Evolutionary conservation across 2,888 invertebrate species (phyloP).

Genomic region (Hirudinaria manillensis): DNA sequence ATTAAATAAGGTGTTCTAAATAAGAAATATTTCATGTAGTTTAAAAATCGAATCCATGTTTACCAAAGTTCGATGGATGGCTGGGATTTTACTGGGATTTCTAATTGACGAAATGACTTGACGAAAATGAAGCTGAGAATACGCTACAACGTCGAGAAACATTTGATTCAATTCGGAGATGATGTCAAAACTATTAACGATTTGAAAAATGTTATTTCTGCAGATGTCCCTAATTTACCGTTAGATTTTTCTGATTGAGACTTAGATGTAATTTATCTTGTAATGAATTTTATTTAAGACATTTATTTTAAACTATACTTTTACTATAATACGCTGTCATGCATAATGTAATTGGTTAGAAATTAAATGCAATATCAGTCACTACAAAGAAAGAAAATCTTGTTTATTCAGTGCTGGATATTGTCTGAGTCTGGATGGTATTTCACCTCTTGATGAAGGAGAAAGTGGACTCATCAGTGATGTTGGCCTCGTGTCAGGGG

Average conservation of each 20-base stretch:
- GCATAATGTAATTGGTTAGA: background rate
- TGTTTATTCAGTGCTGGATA: background rate
- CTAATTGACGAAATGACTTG: background rate
- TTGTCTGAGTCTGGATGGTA: background rate
- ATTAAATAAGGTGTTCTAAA: too few species aligned
- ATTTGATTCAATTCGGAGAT: background rate
- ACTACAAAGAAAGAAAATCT: background rate
- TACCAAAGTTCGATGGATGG: background rate
- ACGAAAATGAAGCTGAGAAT: background rate
- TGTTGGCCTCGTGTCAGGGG: background rate
- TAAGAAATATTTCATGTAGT: too few species aligned
- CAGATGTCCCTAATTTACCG: background rate
- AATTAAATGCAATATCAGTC: background rate
- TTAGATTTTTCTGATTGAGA: background rate
- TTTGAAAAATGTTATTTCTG: slow-evolving; percentile 2
- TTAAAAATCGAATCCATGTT: background rate
- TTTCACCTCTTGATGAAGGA: background rate
- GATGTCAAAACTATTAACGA: background rate
- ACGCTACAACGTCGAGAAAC: background rate
- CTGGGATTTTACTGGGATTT: too few species aligned
- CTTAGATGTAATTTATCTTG: too few species aligned
- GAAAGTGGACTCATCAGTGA: background rate
- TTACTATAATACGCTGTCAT: background rate
- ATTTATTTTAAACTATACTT: background rate
- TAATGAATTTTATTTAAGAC: background rate